These are phyloP conservation scores for fruit fly (Drosophila melanogaster) DNA, from an alignment of 1,140 invertebrate genomes.

Conservation along the genomic window DNA sequence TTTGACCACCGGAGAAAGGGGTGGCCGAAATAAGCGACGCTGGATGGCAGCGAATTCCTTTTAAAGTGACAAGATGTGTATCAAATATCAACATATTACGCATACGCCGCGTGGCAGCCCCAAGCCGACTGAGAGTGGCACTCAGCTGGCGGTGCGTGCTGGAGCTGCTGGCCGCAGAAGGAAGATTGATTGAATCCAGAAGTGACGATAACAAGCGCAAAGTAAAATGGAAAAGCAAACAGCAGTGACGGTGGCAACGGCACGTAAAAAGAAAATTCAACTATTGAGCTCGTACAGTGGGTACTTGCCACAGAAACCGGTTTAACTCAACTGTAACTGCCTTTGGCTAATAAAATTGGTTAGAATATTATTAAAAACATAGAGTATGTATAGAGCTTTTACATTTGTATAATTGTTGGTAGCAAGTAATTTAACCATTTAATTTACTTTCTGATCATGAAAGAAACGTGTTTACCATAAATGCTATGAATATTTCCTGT, in stretches of 20 bases:
- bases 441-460: not conserved
- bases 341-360: too few species aligned
- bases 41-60: constrained; percentile 2
- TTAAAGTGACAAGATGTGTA: constrained; percentile 52
- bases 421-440: not conserved
- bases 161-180: constrained; percentile 57
- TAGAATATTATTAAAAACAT: too few species aligned
- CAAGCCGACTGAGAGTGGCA: constrained; percentile 45
- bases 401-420: too few species aligned
- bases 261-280: constrained; percentile 63
- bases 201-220: constrained; percentile 79
- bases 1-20: constrained; percentile 32
- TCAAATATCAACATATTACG: constrained; percentile 58
- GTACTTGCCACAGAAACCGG: too few species aligned
- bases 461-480: too few species aligned
- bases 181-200: constrained; percentile 81
- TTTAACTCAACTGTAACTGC: not conserved
- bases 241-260: constrained; percentile 33
- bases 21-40: constrained; percentile 20
- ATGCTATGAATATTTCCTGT: not conserved
- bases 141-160: constrained; percentile 53
- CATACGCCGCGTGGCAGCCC: constrained; percentile 43
- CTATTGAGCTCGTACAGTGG: constrained; percentile 49
- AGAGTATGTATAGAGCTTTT: too few species aligned
- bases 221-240: constrained; percentile 76